Percentiles rank a stretch among this genome's conserved stretches.
Evolutionary conservation across 2,888 invertebrate genomes (phyloP).

Genomic region (Schizotus pectinicornis): DNA sequence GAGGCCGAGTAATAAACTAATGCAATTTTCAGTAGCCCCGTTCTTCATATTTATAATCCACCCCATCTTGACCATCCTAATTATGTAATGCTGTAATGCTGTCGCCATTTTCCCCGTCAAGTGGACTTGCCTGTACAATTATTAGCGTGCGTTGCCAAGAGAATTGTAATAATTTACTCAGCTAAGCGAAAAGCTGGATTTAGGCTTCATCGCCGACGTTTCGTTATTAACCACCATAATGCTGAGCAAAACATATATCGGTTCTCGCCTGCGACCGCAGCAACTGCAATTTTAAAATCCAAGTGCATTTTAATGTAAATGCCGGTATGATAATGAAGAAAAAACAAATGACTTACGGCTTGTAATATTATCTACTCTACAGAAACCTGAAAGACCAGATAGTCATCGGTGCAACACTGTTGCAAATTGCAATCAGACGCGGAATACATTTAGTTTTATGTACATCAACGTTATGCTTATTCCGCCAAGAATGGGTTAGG

Average conservation of each 20-base stretch:
- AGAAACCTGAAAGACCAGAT: slow-evolving; percentile 35
- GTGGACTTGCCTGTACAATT: too few relatives aligned
- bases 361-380: slow-evolving; percentile 35
- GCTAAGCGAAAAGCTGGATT: slow-evolving; percentile 8
- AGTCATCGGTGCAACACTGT: slow-evolving; percentile 42
- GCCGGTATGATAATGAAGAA: slow-evolving; percentile 17
- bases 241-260: too few relatives aligned
- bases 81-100: too few relatives aligned
- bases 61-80: neutral
- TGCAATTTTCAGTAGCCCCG: slow-evolving; percentile 47
- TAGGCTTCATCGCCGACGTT: slow-evolving; percentile 1
- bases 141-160: too few relatives aligned
- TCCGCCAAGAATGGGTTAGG: neutral
- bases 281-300: neutral
- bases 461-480: neutral
- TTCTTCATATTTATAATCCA: slow-evolving; percentile 29
- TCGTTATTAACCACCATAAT: neutral
- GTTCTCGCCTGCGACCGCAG: too few relatives aligned
- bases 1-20: slow-evolving; percentile 46
- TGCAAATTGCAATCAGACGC: slow-evolving; percentile 43
- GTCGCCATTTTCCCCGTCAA: too few relatives aligned
- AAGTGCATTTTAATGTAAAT: slow-evolving; percentile 16
- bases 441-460: slow-evolving; percentile 18
- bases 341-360: slow-evolving; percentile 29
- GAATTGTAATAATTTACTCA: neutral